Evolutionary conservation across 2,888 invertebrate species (phyloP).

Genomic region (Epirrita christyi): DNA sequence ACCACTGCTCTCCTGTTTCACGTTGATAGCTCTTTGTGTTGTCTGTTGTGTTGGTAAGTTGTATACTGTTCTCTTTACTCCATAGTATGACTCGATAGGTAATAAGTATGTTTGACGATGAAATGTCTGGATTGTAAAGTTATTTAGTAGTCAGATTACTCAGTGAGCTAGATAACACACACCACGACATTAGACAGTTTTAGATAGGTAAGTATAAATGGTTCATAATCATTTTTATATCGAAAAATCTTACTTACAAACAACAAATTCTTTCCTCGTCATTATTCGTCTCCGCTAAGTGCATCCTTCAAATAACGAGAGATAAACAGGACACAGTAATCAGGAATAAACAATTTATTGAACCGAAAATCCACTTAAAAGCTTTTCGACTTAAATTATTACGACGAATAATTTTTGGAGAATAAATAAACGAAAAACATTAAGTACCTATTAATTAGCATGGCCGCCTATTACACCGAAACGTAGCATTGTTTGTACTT

Average conservation of each 20-base stretch:
- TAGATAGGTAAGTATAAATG: too few species aligned
- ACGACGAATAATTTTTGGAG: conserved; percentile 55
- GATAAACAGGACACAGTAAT: conserved; percentile 51
- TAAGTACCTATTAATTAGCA: conserved; percentile 54
- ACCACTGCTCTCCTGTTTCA: not conserved
- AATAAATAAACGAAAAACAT: conserved; percentile 59
- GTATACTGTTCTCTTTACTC: too few species aligned
- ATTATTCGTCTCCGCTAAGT: conserved; percentile 42
- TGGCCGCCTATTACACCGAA: conserved; percentile 45
- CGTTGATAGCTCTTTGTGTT: not conserved
- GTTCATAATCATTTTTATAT: not conserved
- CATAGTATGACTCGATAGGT: too few species aligned
- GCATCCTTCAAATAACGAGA: conserved; percentile 41
- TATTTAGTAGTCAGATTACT: too few species aligned
- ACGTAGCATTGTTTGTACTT: conserved; percentile 23
- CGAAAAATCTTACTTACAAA: not conserved
- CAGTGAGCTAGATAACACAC: too few species aligned
- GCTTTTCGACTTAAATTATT: conserved; percentile 65
- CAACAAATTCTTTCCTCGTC: conserved; percentile 27
- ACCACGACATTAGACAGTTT: too few species aligned
- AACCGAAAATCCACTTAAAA: conserved; percentile 59
- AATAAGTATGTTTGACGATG: too few species aligned
- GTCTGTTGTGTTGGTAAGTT: too few species aligned
- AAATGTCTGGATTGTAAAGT: too few species aligned
- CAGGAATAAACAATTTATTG: conserved; percentile 61